A percentile compares a stretch with the other conserved stretches of the same genome.
These are phyloP conservation scores for Hiodon alosoides DNA, from an alignment of 2,113 vertebrate genomes.

Conservation along the genomic window DNA sequence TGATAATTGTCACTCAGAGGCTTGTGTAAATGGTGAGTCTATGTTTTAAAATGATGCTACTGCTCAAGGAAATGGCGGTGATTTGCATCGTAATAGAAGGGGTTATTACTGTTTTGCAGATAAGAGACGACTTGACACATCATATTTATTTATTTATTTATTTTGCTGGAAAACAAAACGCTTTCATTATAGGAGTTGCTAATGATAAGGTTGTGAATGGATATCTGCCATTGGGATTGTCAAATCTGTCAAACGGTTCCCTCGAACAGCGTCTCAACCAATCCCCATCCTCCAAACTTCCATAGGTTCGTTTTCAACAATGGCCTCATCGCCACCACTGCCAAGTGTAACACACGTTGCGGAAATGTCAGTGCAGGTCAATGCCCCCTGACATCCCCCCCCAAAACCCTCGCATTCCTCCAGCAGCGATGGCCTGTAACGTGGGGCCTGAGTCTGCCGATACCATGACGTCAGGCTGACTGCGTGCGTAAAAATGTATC, in stretches of 20 bases:
- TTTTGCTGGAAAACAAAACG: too few species aligned
- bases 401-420: background rate
- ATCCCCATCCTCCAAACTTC: background rate
- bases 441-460: too few species aligned
- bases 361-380: background rate
- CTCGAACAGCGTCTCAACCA: background rate
- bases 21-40: too few species aligned
- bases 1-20: too few species aligned
- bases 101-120: background rate
- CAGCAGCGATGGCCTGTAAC: background rate
- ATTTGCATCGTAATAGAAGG: too few species aligned
- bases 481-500: too few species aligned
- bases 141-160: too few species aligned
- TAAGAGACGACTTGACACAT: too few species aligned
- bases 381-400: background rate
- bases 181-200: background rate
- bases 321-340: background rate
- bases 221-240: background rate
- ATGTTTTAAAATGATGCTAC: too few species aligned
- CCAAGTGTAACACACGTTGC: background rate
- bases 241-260: constrained; percentile 4
- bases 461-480: too few species aligned
- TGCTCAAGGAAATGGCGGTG: too few species aligned
- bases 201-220: background rate
- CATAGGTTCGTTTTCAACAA: background rate